Base-by-base conservation (phyloP, 2,888 invertebrate species). In the Leistus spinibarbis region DNA sequence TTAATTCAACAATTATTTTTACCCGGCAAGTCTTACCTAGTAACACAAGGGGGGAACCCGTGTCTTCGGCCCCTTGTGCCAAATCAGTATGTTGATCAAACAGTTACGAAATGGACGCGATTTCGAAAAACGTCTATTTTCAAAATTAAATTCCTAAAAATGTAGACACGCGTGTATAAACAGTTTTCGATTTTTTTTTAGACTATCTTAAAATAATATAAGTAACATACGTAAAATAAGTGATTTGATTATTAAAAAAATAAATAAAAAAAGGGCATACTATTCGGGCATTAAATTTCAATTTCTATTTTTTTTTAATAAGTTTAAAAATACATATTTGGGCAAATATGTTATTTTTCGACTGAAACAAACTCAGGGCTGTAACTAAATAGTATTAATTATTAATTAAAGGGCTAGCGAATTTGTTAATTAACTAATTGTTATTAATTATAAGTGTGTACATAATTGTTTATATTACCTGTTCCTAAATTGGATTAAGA, bases 1-100 rank as follows among this genome's bases (percentile, higher is more conserved):
- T 70, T 54, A 70, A 70, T 63, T 70, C 69, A 60, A 63, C 70
- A 70, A 70, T 70, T 70, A 70, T 70, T 70, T 70, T 17, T 19
- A 67, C 19, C 67, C 53, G 54, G 16, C 57, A 57, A 57, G n/a
- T 7, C 7, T 40, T 40, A 40, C 20, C 57, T 16, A 57, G 57
- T 19, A 19, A 20, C 57, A 19, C 53, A 7, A 10, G 53, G 9
- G 9, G 17, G 57, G 17, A 10, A 13, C 20, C 57, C 57, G 7
- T 57, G 10, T 27, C 40, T 56, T 27, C 13, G 19, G 24, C 27
- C 69, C 16, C 40, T 20, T 53, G 3, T 54, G 22, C 10, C 54
- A 54, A 19, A 54, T 68, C 54, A 70, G 70, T 70, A 62, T 63
- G 63, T 62, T 63, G 22, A 70, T 16, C 22, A 53, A 63, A 13